These are phyloP conservation scores for Diabrotica virgifera DNA, from an alignment of 1,140 invertebrate genomes.

Conservation along the genomic window DNA sequence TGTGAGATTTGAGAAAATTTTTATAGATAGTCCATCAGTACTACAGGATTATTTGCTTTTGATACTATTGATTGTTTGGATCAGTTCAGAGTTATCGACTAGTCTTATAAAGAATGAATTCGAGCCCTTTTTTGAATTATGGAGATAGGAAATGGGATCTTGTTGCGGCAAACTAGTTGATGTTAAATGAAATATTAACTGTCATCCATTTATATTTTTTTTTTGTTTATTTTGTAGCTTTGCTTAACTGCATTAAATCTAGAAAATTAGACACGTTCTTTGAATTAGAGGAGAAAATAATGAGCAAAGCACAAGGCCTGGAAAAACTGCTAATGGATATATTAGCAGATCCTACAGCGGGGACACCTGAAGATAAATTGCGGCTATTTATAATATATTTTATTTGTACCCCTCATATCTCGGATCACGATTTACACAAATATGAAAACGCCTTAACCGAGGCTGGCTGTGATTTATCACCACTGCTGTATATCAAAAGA, in stretches of 20 bases:
- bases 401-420: conserved; percentile 76
- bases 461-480: conserved; percentile 81
- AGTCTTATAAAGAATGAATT: no score
- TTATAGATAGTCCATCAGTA: no score
- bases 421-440: conserved; percentile 80
- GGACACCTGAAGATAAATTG: conserved; percentile 89
- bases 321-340: conserved; percentile 77
- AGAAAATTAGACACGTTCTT: conserved; percentile 93
- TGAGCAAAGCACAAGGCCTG: conserved; percentile 74
- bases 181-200: no score
- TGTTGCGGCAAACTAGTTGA: no score
- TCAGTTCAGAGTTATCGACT: no score
- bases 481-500: conserved; percentile 82
- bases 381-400: conserved; percentile 94
- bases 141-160: no score
- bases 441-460: conserved; percentile 74
- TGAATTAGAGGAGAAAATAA: conserved; percentile 96
- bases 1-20: no score
- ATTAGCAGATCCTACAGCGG: conserved; percentile 81
- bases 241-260: conserved; percentile 88
- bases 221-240: conserved; percentile 48
- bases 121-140: no score
- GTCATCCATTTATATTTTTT: no score
- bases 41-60: no score
- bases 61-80: no score